Percentiles rank a stretch among this genome's conserved stretches.
Conservation (phyloP, 2,113 vertebrate genomes). For the Crotalus helleri region DNA sequence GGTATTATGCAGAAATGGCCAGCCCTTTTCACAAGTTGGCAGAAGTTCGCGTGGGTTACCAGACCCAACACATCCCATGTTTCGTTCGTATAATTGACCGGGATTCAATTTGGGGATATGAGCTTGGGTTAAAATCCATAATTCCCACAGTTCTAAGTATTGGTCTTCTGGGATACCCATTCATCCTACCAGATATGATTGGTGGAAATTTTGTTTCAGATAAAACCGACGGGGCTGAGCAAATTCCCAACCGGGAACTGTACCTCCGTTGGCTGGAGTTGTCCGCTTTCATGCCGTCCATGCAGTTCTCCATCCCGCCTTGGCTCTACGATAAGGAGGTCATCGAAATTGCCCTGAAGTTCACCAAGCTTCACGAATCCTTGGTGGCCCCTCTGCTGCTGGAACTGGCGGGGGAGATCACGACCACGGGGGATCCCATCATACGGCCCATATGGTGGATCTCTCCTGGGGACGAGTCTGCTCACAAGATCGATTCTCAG, state of each 20-base stretch:
- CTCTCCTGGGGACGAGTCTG: slow-evolving; percentile 80
- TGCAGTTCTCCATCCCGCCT: slow-evolving; percentile 96
- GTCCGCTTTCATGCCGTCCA: slow-evolving; percentile 94
- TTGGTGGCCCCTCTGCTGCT: slow-evolving; percentile 89
- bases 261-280: slow-evolving; percentile 97
- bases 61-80: slow-evolving; percentile 91
- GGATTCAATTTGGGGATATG: slow-evolving; percentile 91
- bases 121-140: slow-evolving; percentile 89
- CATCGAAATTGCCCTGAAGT: slow-evolving; percentile 88
- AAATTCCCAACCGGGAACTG: slow-evolving; percentile 86
- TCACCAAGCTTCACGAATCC: slow-evolving; percentile 83
- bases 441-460: slow-evolving; percentile 98
- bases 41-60: slow-evolving; percentile 88
- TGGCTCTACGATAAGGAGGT: slow-evolving; percentile 92
- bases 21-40: slow-evolving; percentile 86
- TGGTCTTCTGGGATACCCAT: slow-evolving; percentile 92
- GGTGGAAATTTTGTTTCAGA: slow-evolving; percentile 79
- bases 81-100: slow-evolving; percentile 92
- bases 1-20: slow-evolving; percentile 91
- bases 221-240: slow-evolving; percentile 71
- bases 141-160: slow-evolving; percentile 93
- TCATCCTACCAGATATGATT: slow-evolving; percentile 87
- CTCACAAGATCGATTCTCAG: slow-evolving; percentile 92
- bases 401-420: slow-evolving; percentile 87
- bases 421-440: slow-evolving; percentile 89